Percentiles rank a stretch among this genome's conserved stretches.
phyloP scores from a whole-genome alignment of 2,797 vertebrate species.

The Enteromius mattozi region DNA sequence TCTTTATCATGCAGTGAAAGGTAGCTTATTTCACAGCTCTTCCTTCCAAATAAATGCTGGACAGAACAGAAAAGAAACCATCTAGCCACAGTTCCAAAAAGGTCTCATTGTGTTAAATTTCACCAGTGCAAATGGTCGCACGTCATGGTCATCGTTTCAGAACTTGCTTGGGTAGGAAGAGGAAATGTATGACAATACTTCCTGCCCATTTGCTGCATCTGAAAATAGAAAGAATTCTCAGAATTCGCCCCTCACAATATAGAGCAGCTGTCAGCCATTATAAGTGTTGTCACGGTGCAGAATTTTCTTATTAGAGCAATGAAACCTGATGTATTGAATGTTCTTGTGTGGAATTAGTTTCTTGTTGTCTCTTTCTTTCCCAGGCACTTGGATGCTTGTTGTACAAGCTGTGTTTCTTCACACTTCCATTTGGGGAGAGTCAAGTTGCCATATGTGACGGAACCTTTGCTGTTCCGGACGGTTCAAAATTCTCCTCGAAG shows the following conservation, averaged over 20 bases:
- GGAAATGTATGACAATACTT: constrained; percentile 39
- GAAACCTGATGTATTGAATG: constrained; percentile 19
- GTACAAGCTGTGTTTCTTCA: constrained; percentile 99
- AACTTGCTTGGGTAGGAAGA: constrained; percentile 37
- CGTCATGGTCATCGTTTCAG: constrained; percentile 20
- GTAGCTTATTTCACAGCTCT: not conserved
- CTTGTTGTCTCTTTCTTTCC: constrained; percentile 57
- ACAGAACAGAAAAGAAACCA: not conserved
- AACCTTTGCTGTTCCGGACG: constrained; percentile 93
- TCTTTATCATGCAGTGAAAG: constrained; percentile 29
- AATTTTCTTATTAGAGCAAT: constrained; percentile 1
- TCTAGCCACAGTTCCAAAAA: not conserved
- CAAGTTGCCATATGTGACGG: constrained; percentile 99
- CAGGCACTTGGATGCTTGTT: constrained; percentile 98
- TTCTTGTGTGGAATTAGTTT: constrained; percentile 28
- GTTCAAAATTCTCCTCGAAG: constrained; percentile 90
- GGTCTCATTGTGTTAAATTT: not conserved
- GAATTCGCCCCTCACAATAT: not conserved
- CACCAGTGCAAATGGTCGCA: not conserved
- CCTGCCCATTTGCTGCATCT: constrained; percentile 32
- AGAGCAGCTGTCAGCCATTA: constrained; percentile 12
- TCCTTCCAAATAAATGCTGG: constrained; percentile 4
- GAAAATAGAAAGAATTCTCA: constrained; percentile 42
- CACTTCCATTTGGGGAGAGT: constrained; percentile 98
- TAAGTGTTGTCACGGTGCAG: constrained; percentile 21